Evolutionary conservation across 2,113 vertebrate species (phyloP).

Genomic region (Cheilinus undulatus): DNA sequence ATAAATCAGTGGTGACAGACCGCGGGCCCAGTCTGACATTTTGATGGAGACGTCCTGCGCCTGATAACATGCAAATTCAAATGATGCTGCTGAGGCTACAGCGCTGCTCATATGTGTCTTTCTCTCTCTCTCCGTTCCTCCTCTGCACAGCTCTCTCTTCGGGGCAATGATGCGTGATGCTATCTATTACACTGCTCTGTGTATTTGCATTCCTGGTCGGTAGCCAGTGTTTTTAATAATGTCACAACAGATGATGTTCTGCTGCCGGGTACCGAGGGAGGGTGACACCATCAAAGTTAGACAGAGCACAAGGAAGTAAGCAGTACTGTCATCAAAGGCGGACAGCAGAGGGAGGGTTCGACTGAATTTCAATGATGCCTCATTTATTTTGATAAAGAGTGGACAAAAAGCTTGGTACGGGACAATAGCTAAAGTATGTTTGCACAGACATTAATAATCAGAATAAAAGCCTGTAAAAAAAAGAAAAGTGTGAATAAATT

Average conservation of each 20-base stretch:
- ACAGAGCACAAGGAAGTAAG: conserved; percentile 42
- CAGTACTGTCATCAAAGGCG: conserved; percentile 26
- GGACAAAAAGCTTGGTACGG: background rate
- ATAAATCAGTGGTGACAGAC: conserved; percentile 60
- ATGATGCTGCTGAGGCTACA: conserved; percentile 49
- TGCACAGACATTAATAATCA: no score
- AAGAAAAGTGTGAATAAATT: no score
- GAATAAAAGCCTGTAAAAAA: no score
- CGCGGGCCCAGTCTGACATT: conserved; percentile 72
- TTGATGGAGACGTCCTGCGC: conserved; percentile 73
- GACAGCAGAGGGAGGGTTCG: conserved; percentile 1
- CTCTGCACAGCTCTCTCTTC: conserved; percentile 52
- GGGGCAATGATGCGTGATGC: conserved; percentile 68
- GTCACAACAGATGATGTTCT: conserved; percentile 73
- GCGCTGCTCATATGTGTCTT: conserved; percentile 49
- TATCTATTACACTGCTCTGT: conserved; percentile 76
- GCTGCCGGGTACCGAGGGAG: conserved; percentile 33
- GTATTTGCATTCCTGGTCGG: conserved; percentile 71
- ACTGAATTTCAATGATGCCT: conserved; percentile 38
- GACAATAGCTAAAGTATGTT: no score
- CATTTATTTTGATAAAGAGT: conserved; percentile 17
- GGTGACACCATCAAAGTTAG: conserved; percentile 54
- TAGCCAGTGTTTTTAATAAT: conserved; percentile 72
- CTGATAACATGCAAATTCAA: conserved; percentile 81
- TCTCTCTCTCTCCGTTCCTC: conserved; percentile 11